These are phyloP conservation scores for Hafferia zeledoni DNA, from an alignment of 2,797 vertebrate species.

Conservation along the genomic window DNA sequence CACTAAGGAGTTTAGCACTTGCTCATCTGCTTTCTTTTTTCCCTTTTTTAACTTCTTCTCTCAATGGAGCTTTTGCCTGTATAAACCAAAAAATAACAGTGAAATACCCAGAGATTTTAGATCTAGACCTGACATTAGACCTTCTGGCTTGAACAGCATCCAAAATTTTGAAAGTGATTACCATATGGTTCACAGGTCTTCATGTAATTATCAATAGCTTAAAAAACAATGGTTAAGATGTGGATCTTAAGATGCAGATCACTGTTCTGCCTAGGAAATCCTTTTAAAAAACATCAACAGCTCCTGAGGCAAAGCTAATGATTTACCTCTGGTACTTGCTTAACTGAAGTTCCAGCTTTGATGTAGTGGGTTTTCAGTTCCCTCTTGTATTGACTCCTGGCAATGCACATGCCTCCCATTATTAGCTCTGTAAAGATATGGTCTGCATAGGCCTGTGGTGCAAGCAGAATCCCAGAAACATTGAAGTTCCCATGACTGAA, in stretches of 20 bases:
- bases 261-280: background rate
- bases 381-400: background rate
- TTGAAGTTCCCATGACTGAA: background rate
- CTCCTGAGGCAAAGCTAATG: background rate
- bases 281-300: background rate
- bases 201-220: background rate
- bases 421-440: background rate
- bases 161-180: background rate
- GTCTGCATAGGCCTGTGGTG: background rate
- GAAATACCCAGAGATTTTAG: background rate
- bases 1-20: background rate
- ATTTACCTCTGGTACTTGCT: background rate
- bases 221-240: background rate
- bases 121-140: background rate
- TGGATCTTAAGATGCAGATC: background rate
- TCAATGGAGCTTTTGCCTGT: background rate
- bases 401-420: background rate
- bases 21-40: background rate
- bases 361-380: background rate
- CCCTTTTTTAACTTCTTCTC: background rate
- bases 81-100: background rate
- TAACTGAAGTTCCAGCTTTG: background rate
- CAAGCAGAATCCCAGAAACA: background rate
- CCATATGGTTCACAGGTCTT: background rate
- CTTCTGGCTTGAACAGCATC: background rate